Percentiles rank a stretch among this genome's conserved stretches.
These are phyloP conservation scores for Flexamia atlantica DNA, from an alignment of 2,888 invertebrate genomes.

Conservation along the genomic window DNA sequence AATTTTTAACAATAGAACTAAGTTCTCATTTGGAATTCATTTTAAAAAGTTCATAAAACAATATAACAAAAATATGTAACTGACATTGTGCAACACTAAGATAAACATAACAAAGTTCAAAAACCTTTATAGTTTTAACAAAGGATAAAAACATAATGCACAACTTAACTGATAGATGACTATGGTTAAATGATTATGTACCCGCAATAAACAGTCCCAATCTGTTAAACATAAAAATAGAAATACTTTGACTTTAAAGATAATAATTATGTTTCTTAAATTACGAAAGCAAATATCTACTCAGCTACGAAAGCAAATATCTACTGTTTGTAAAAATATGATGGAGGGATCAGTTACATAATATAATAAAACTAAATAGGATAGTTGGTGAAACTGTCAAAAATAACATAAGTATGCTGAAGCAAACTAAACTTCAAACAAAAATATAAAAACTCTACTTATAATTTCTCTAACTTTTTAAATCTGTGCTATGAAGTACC, in stretches of 20 bases:
- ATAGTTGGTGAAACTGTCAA: neutral
- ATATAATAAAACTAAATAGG: neutral
- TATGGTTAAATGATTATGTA: neutral
- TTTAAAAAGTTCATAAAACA: neutral
- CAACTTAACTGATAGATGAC: too few species aligned
- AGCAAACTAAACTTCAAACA: too few species aligned
- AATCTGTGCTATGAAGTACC: too few species aligned
- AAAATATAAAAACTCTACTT: too few species aligned
- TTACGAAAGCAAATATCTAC: neutral
- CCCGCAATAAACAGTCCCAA: neutral
- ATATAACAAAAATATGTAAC: neutral
- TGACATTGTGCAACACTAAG: neutral
- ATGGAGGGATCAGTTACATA: neutral
- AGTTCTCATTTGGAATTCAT: too few species aligned
- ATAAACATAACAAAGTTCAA: neutral
- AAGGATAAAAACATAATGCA: too few species aligned
- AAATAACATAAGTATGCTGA: neutral
- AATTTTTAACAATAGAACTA: neutral
- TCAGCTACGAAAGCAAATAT: neutral
- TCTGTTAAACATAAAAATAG: neutral
- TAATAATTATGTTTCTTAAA: neutral
- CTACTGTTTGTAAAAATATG: neutral
- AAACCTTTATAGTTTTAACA: neutral
- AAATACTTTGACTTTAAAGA: neutral
- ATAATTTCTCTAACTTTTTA: too few species aligned